Percentiles rank a stretch among this genome's conserved stretches.
Conservation (phyloP, 2,797 vertebrate genomes). For the Tapera naevia region DNA sequence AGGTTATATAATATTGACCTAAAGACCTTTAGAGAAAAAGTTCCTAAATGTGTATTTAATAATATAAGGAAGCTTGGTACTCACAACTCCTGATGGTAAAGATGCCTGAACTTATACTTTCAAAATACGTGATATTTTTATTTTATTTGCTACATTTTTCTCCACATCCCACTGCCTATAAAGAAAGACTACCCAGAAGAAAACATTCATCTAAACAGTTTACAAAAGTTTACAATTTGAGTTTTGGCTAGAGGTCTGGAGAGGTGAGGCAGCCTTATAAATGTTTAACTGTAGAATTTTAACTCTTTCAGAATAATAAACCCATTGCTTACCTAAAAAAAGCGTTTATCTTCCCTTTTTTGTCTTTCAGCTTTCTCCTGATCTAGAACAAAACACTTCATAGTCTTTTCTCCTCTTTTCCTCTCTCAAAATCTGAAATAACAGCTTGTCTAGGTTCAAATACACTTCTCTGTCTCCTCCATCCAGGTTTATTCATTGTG, state of each 20-base stretch:
- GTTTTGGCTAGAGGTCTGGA: not conserved
- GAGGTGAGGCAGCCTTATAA: not conserved
- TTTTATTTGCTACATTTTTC: not conserved
- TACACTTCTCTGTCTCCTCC: not conserved
- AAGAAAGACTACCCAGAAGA: not conserved
- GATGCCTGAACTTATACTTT: not conserved
- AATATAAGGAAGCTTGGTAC: not conserved
- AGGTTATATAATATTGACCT: not conserved
- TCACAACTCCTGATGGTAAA: not conserved
- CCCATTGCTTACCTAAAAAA: not conserved
- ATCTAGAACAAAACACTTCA: not conserved
- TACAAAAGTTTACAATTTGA: not conserved
- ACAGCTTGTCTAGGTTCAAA: not conserved
- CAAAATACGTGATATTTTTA: not conserved
- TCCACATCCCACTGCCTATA: not conserved
- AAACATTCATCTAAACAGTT: not conserved
- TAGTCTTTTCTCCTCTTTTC: not conserved
- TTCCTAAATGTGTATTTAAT: not conserved
- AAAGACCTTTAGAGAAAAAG: not conserved
- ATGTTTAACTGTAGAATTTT: not conserved
- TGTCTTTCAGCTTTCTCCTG: not conserved
- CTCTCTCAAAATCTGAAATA: not conserved
- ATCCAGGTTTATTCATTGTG: fast-evolving
- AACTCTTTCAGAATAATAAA: not conserved
- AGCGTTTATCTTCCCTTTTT: not conserved